A percentile compares a stretch with the other conserved stretches of the same genome.
phyloP scores from a whole-genome alignment of 2,888 invertebrate genomes.

The Dyspetes luteomarginatus region DNA sequence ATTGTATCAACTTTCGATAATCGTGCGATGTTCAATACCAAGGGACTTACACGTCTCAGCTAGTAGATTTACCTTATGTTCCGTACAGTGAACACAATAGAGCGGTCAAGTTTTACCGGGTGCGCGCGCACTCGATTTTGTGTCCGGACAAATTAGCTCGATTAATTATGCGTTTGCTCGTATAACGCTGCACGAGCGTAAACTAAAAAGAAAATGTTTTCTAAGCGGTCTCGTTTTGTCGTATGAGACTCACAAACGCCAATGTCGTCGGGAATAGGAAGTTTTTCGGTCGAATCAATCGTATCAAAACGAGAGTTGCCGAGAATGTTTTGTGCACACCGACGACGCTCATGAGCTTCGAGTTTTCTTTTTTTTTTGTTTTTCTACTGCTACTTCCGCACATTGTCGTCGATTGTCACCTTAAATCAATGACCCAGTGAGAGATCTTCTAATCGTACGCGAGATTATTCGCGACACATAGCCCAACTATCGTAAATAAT shows the following conservation, averaged over 20 bases:
- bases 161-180: conserved; percentile 49
- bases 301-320: background rate
- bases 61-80: background rate
- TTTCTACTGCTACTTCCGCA: conserved; percentile 8
- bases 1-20: too few species aligned
- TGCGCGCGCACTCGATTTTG: conserved; percentile 62
- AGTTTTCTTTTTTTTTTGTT: conserved; percentile 20
- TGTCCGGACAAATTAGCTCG: conserved; percentile 50
- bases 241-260: background rate
- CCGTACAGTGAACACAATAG: background rate
- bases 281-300: background rate
- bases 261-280: background rate
- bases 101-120: conserved; percentile 38
- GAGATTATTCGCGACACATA: background rate
- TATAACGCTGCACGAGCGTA: conserved; percentile 13
- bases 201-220: conserved; percentile 29
- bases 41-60: too few species aligned
- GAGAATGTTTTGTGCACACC: conserved; percentile 19
- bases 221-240: conserved; percentile 12
- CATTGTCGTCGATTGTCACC: conserved; percentile 33
- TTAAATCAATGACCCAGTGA: conserved; percentile 3
- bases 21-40: too few species aligned
- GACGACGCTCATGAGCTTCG: conserved; percentile 20
- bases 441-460: background rate
- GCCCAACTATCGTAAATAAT: background rate